Evolutionary conservation across 2,113 vertebrate species (phyloP), one percentile per base, ranked within the genome.

Genomic region (Protomyctophum bolini): DNA sequence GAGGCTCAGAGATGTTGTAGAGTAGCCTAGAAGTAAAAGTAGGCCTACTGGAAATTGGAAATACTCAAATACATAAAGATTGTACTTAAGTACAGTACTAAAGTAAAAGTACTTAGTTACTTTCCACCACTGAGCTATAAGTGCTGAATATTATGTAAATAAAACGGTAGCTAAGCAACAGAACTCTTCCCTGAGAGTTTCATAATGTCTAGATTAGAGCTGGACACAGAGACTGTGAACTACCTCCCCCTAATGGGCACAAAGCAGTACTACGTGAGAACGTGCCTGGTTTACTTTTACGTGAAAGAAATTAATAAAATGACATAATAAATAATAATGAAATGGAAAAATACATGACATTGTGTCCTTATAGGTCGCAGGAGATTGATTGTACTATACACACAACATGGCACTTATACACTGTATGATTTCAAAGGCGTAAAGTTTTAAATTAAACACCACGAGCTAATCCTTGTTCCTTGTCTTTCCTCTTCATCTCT

Each of bases 101-200:
- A 21, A 21, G 21, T 21, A 21, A 21, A 21, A 21, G 21, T 21
- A 21, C 21, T 21, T 21, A 21, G 21, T 21, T 21, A 21, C 21
- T 21, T 21, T 21, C 21, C 21, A 21, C 21, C 21, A 92, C 33
- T 91, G 93, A 45, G 11, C 93, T 91, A 92, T 76, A 91, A 88
- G 87, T 91, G 87, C 94, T 92, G 90, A 92, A 92, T 90, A 92
- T 91, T 90, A 92, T 91, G 92, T 87, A 89, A 68, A 68, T 73
- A 77, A 21, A 21, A 21, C 21, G 93, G 90, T 90, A 93, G 92
- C 91, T 91, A 91, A 94, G 92, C 91, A 93, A 94, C 92, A 93
- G 80, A 94, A 93, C 60, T 92, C 93, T 95, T 95, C 94, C 94
- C 94, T 95, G 95, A 95, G 94, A 93, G 84, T 73, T 92, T 93